Evolutionary conservation across 2,797 vertebrate genomes (phyloP).

Genomic region (Scyliorhinus canicula): DNA sequence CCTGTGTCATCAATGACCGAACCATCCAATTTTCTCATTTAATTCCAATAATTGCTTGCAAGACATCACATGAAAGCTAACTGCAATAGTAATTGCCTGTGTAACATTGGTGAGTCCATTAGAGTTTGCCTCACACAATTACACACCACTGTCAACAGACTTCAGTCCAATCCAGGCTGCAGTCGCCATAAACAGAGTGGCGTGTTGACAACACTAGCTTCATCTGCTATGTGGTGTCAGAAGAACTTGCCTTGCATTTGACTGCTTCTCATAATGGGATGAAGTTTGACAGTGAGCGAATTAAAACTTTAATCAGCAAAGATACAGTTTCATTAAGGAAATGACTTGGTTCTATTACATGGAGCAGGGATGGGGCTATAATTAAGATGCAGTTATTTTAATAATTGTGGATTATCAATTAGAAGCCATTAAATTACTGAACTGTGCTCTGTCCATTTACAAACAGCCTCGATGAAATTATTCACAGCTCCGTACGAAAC

Average conservation of each 20-base stretch:
- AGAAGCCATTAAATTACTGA: slow-evolving; percentile 17
- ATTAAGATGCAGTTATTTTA: slow-evolving; percentile 8
- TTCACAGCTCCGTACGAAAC: neutral
- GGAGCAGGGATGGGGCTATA: neutral
- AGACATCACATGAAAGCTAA: slow-evolving; percentile 28
- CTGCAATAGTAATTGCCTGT: slow-evolving; percentile 28
- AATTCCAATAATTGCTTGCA: slow-evolving; percentile 26
- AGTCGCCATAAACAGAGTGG: slow-evolving; percentile 3
- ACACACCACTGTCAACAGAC: slow-evolving; percentile 12
- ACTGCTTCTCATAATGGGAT: too few species aligned
- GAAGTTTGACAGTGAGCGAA: neutral
- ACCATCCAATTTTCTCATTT: slow-evolving; percentile 32
- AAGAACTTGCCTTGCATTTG: neutral
- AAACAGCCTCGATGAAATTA: slow-evolving; percentile 9
- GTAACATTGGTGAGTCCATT: neutral
- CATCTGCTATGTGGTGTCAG: neutral
- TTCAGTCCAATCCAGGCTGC: slow-evolving; percentile 32
- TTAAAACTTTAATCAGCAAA: neutral
- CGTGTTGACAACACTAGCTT: neutral
- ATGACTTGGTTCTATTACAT: neutral
- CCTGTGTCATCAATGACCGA: neutral
- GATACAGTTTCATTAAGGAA: slow-evolving; percentile 15
- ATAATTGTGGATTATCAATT: slow-evolving; percentile 4
- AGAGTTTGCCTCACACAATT: slow-evolving; percentile 18
- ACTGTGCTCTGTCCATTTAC: neutral